Evolutionary conservation across 1,140 invertebrate genomes (phyloP).

Genomic region (Lucilia cuprina): DNA sequence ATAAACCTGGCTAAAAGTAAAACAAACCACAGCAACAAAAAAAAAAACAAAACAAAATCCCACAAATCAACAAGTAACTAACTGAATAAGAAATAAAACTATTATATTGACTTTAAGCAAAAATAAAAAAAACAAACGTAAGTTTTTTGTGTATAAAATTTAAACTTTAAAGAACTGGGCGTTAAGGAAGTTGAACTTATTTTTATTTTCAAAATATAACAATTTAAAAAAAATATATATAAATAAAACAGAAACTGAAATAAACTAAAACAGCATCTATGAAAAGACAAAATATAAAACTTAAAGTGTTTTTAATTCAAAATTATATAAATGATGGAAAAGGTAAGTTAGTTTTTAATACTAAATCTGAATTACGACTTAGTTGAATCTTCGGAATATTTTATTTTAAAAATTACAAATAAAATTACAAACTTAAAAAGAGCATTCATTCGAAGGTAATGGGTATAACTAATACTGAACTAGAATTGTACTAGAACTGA

Average conservation of each 20-base stretch:
- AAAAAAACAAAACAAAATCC: not conserved
- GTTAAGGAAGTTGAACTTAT: constrained; percentile 25
- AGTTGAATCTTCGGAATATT: no score
- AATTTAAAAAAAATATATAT: constrained; percentile 5
- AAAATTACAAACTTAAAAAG: no score
- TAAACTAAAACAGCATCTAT: not conserved
- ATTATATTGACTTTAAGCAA: not conserved
- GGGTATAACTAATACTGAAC: no score
- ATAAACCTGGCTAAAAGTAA: not conserved
- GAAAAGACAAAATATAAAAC: not conserved
- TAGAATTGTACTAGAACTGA: no score
- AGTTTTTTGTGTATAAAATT: constrained; percentile 20
- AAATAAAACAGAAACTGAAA: not conserved
- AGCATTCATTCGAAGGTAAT: no score
- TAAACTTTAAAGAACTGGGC: constrained; percentile 9
- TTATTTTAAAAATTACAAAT: no score
- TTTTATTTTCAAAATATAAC: constrained; percentile 23
- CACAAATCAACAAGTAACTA: constrained; percentile 9
- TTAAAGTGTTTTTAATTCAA: no score
- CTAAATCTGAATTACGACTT: no score
- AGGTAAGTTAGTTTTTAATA: no score
- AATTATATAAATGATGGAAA: no score
- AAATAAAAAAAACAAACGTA: not conserved
- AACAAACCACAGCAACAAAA: not conserved
- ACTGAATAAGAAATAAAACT: not conserved